phyloP scores from a whole-genome alignment of 1,140 invertebrate genomes.

The Wiebesia pumilae region DNA sequence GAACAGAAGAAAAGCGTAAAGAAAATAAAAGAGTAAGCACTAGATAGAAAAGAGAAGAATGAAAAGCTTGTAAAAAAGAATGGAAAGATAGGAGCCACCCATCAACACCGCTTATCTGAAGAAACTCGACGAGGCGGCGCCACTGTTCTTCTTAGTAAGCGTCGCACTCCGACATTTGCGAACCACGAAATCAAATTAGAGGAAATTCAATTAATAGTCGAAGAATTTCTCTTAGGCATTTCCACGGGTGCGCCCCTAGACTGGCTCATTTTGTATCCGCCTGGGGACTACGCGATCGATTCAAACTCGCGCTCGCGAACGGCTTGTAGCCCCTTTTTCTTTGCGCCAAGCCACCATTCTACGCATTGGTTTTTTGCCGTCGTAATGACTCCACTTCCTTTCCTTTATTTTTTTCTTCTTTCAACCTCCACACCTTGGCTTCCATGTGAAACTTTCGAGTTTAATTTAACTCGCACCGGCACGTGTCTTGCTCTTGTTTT shows the following conservation, averaged over 20 bases:
- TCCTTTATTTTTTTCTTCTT: not conserved
- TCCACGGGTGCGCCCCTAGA: conserved; percentile 57
- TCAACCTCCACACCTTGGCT: not conserved
- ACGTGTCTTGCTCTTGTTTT: not conserved
- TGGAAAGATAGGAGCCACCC: not conserved
- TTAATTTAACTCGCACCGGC: conserved; percentile 20
- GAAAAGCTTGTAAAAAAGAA: not conserved
- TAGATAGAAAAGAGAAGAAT: not conserved
- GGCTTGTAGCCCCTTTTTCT: conserved; percentile 7
- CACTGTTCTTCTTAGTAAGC: not conserved
- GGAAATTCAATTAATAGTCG: conserved; percentile 70
- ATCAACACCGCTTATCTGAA: not conserved
- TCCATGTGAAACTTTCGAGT: not conserved
- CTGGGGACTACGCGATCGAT: not conserved
- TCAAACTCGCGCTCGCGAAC: conserved; percentile 5
- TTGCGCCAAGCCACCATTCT: not conserved
- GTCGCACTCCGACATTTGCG: conserved; percentile 4
- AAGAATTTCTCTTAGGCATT: conserved; percentile 65
- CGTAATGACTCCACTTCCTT: not conserved
- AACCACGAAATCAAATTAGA: conserved; percentile 68
- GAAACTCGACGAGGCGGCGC: conserved; percentile 27
- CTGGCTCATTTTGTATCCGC: conserved; percentile 18
- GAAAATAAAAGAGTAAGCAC: no score
- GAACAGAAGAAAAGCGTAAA: not conserved
- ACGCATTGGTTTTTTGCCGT: conserved; percentile 11